Evolutionary conservation across 2,888 invertebrate genomes (phyloP).

Genomic region (Drosophila macrothrix): DNA sequence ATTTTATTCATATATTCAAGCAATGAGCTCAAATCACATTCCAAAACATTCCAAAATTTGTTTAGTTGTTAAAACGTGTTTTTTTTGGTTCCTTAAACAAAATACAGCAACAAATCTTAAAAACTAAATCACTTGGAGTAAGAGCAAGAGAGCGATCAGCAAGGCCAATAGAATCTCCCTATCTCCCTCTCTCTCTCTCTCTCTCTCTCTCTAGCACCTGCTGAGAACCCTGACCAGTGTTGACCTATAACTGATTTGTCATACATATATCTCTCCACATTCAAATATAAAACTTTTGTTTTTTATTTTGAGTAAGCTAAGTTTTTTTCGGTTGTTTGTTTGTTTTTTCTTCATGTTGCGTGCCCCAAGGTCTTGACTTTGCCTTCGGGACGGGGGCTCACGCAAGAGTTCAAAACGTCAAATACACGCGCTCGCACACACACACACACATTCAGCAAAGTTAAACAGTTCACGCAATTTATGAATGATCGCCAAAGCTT

Average conservation of each 20-base stretch:
- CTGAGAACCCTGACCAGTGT: conserved; percentile 62
- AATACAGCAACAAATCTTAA: conserved; percentile 2
- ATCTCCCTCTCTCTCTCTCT: background rate
- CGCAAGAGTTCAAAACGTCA: conserved; percentile 63
- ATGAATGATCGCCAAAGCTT: conserved; percentile 73
- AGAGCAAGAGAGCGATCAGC: conserved; percentile 33
- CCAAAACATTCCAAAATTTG: background rate
- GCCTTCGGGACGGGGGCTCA: conserved; percentile 63
- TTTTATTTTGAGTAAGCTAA: conserved; percentile 38
- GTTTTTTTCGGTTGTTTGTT: conserved; percentile 30
- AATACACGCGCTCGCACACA: conserved; percentile 43
- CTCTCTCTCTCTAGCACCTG: background rate
- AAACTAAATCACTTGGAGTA: conserved; percentile 14
- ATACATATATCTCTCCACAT: background rate
- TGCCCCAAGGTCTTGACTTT: conserved; percentile 65
- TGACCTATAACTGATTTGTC: conserved; percentile 70
- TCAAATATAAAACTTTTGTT: conserved; percentile 16
- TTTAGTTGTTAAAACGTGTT: conserved; percentile 15
- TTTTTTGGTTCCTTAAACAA: background rate
- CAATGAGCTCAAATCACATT: background rate
- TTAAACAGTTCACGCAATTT: conserved; percentile 70
- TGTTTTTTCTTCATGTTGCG: conserved; percentile 11
- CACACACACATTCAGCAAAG: conserved; percentile 15
- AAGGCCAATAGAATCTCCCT: conserved; percentile 66
- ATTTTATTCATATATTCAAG: conserved; percentile 4